Conservation (phyloP, 2,113 vertebrate species). For the Prietella phreatophila region DNA sequence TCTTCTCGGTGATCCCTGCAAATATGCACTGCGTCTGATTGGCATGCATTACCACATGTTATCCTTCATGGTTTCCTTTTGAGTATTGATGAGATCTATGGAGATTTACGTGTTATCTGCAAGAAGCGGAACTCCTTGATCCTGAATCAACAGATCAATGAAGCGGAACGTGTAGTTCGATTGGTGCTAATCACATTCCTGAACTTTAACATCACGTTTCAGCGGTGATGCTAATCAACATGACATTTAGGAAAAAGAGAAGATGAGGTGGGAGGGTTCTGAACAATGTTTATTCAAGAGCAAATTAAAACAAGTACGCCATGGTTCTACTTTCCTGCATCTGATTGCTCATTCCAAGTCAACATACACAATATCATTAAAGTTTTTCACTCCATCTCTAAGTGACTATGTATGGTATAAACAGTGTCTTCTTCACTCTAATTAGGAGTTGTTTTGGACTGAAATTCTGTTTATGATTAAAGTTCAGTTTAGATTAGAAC, state of each 20-base stretch:
- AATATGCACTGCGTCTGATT: background rate
- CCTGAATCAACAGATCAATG: slow-evolving; percentile 21
- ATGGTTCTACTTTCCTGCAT: background rate
- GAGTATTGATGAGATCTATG: slow-evolving; percentile 3
- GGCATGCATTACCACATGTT: background rate
- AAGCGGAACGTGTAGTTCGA: background rate
- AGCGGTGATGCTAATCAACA: background rate
- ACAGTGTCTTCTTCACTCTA: background rate
- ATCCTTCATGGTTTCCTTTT: background rate
- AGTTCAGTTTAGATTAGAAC: background rate
- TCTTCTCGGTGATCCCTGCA: background rate
- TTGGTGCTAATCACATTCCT: background rate
- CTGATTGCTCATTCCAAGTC: background rate
- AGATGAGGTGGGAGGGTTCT: background rate
- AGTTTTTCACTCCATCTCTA: background rate
- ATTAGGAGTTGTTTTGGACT: background rate
- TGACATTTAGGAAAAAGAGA: background rate
- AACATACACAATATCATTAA: background rate
- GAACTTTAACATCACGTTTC: background rate
- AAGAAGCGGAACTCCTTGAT: background rate
- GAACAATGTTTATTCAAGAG: background rate
- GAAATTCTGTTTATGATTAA: background rate
- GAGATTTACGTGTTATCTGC: background rate
- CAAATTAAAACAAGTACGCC: background rate
- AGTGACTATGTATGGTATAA: background rate